Conservation (phyloP, 2,113 vertebrate species). For the Verasper variegatus region DNA sequence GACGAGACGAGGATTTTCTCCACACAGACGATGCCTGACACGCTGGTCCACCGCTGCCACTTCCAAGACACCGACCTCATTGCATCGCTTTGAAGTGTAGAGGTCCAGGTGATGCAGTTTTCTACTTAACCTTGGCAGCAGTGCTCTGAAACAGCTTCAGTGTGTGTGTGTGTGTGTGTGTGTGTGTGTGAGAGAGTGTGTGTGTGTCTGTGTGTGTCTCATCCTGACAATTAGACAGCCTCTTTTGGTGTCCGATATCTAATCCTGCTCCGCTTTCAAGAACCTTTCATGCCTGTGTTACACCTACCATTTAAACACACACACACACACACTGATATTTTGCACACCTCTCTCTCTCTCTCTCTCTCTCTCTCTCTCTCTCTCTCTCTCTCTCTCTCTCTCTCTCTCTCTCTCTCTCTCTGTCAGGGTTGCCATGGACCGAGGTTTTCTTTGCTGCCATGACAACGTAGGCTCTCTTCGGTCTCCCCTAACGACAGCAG, state of each 20-base stretch:
- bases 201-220: constrained; percentile 11
- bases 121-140: constrained; percentile 28
- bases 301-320: constrained; percentile 21
- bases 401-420: constrained; percentile 22
- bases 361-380: constrained; percentile 15
- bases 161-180: not conserved
- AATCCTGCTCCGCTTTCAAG: constrained; percentile 24
- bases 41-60: not conserved
- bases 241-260: constrained; percentile 27
- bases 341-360: constrained; percentile 34
- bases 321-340: constrained; percentile 13
- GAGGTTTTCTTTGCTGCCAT: constrained; percentile 74
- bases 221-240: constrained; percentile 31
- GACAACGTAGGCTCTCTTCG: constrained; percentile 67
- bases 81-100: not conserved
- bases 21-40: not conserved
- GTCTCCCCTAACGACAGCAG: constrained; percentile 57
- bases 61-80: not conserved
- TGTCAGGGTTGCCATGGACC: constrained; percentile 65
- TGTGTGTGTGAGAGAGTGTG: constrained; percentile 29
- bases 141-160: not conserved
- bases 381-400: not conserved
- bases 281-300: constrained; percentile 22
- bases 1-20: not conserved
- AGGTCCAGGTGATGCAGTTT: constrained; percentile 11